Conservation (phyloP, 2,888 invertebrate species). For the Apamea sordens region DNA sequence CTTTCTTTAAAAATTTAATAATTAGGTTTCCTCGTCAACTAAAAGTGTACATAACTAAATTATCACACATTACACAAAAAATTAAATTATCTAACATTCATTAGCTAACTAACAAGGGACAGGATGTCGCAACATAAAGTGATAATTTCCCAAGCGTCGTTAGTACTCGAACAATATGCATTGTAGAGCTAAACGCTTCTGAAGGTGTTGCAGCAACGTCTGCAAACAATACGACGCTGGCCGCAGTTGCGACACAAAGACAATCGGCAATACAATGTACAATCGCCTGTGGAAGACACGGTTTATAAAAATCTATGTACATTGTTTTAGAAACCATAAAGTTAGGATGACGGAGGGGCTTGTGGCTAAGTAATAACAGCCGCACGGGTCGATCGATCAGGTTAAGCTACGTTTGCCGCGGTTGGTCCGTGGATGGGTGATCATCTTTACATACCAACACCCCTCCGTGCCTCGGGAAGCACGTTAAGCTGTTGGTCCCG, state of each 20-base stretch:
- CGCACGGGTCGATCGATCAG: no score
- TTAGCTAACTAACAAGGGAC: constrained; percentile 42
- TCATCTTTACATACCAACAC: no score
- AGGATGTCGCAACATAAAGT: constrained; percentile 41
- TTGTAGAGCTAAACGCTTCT: constrained; percentile 58
- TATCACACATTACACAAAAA: no score
- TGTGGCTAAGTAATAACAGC: no score
- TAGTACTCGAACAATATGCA: constrained; percentile 68
- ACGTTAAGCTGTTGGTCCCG: no score
- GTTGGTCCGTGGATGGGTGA: no score
- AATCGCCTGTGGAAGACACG: constrained; percentile 31
- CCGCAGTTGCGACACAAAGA: constrained; percentile 56
- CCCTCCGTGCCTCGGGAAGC: no score
- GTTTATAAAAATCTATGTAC: constrained; percentile 36
- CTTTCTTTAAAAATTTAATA: no score
- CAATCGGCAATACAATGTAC: constrained; percentile 55
- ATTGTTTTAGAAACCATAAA: constrained; percentile 17
- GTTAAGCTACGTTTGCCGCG: no score
- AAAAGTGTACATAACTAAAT: no score
- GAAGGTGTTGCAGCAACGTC: constrained; percentile 49
- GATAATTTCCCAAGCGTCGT: constrained; percentile 69
- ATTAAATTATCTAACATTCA: constrained; percentile 31
- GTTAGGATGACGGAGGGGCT: neutral
- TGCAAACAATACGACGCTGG: constrained; percentile 55
- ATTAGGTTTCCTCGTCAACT: no score